These are phyloP conservation scores for Centropyge bicolor DNA, from an alignment of 2,797 vertebrate genomes.

Conservation along the genomic window DNA sequence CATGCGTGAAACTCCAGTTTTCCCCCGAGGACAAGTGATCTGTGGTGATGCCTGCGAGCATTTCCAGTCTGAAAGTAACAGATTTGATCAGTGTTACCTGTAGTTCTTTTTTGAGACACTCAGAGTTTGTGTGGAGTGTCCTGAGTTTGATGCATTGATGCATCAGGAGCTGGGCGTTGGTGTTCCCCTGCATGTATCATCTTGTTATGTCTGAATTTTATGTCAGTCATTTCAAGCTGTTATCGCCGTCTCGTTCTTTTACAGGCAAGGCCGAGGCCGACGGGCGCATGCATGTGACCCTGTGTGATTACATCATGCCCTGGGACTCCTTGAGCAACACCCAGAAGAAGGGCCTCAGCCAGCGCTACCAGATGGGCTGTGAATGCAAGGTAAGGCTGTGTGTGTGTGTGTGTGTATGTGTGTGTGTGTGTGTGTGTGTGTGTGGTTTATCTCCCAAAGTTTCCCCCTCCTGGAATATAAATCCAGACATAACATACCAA, in stretches of 20 bases:
- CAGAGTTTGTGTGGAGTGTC: background rate
- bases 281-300: slow-evolving; percentile 94
- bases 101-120: slow-evolving; percentile 1
- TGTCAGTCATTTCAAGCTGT: slow-evolving; percentile 8
- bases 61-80: slow-evolving; percentile 25
- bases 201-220: slow-evolving; percentile 38
- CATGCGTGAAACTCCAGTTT: background rate
- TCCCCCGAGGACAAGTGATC: slow-evolving; percentile 17
- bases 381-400: slow-evolving; percentile 93
- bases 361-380: slow-evolving; percentile 99
- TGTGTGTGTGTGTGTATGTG: background rate
- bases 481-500: slow-evolving; percentile 55
- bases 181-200: background rate
- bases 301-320: slow-evolving; percentile 96
- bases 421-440: background rate
- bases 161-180: background rate
- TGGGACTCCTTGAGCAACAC: slow-evolving; percentile 96
- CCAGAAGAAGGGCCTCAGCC: slow-evolving; percentile 98
- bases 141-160: background rate
- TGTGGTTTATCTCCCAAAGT: slow-evolving; percentile 4
- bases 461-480: slow-evolving; percentile 5
- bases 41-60: slow-evolving; percentile 19
- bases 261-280: slow-evolving; percentile 92
- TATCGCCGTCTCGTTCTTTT: slow-evolving; percentile 21
- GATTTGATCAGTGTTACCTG: slow-evolving; percentile 34